Base-by-base conservation (phyloP, 2,797 vertebrate species). In the Oreortyx pictus region DNA sequence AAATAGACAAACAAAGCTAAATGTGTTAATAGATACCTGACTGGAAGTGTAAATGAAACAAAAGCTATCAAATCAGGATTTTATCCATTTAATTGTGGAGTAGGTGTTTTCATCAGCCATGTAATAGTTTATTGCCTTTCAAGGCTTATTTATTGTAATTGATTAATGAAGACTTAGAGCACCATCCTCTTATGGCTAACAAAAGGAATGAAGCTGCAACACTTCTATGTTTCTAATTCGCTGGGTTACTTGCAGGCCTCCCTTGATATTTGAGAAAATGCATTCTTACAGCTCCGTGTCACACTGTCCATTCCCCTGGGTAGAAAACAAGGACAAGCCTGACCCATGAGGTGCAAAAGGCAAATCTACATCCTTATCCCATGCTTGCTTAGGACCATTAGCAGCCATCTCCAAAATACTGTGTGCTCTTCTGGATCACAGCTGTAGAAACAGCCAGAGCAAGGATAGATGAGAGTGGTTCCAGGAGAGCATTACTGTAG, bases 91-190 rank as follows among this genome's bases (percentile, higher is more conserved):
- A 95, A 88, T 88, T 93, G 64, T 44, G 41, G 44, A 64, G 33
- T 81, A 78, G 82, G 33, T 89, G 37, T 88, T 94, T 83, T 91
- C 49, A 43, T 89, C 77, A 84, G 59, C 44, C 16, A 1, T 33
- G 24, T 86, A 86, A 76, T 60, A 33, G 64, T 93, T 95, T 95
- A 88, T 86, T 93, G 46, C 52, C 82, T 93, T 94, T 95, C 82
- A 84, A 92, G 60, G 27, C 29, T 93, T 83, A 33, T 89, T 95
- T 91, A 61, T 86, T 84, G 77, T 84, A 89, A 76, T 62, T 80
- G 78, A 92, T 76, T 93, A 89, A 94, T 73, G 87, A 93, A 91
- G 64, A 64, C 77, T 49, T 71, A 64, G 22, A 92, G 64, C 52
- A 71, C 44, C 33, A 7, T 33, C 94, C 47, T 57, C 22, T 56